Base-by-base conservation (phyloP, 2,888 invertebrate species). In the Zygothrica quintamaculata region DNA sequence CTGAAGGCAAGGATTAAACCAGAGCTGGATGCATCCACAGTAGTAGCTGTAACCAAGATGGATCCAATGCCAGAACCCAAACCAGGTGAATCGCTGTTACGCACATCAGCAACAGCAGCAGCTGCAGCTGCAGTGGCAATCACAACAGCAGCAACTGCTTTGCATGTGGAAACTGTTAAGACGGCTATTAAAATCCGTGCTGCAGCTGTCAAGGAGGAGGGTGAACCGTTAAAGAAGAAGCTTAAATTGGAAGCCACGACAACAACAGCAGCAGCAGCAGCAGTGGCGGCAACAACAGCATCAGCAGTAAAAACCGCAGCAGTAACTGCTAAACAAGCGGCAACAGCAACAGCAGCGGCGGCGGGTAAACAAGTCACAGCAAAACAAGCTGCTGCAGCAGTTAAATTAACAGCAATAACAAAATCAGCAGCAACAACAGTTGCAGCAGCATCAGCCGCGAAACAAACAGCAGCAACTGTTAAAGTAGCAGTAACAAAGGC, bases 191-290 rank as follows among this genome's bases (percentile, higher is more conserved):
- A 81, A 16, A 13, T 57, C 0, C 68, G 70, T 1, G 37, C 51
- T 1, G 11, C 48, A 3, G 9, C 47, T 0, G 11, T 65, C 0
- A 80, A 84, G 18, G 46, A 65, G 0, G 82, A 82, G n/a, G 87
- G 85, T 7, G 85, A 88, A 36, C 87, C 86, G 3, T 22, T 66
- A 0, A 88, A 84, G 42, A 88, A 88, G 47, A 86, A 87, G 31
- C 65, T 70, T 0, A 88, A 88, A 22, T 9, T 78, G 13, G 88
- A 85, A 43, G 22, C 44, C 12, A 16, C 57, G 12, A 43, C 40
- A 18, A 15, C 44, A 8, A 13, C 52, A 36, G 16, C 12, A 9
- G 36, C 12, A 16, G 39, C 16, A 6, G 7, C 56, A 12, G 43
- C 65, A 46, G 22, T 34, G 0, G 4, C 48, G 8, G 22, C 40